These are phyloP conservation scores for Ceriagrion tenellum DNA, from an alignment of 2,888 invertebrate genomes.

Conservation along the genomic window DNA sequence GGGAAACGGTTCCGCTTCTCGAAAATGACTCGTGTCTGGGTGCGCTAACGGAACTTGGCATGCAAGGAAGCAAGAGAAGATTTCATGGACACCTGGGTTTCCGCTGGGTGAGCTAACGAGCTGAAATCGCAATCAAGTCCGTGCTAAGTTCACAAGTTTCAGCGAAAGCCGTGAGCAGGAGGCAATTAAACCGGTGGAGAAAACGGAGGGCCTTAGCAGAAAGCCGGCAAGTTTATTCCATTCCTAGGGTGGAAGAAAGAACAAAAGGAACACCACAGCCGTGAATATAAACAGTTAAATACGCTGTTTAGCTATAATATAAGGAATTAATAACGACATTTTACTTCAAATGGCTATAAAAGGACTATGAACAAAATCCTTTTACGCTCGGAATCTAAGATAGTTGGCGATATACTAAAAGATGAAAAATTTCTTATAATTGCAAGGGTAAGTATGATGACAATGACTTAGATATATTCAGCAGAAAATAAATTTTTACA, in stretches of 20 bases:
- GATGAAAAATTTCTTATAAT: too few relatives aligned
- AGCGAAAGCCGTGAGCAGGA: neutral
- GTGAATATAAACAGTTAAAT: neutral
- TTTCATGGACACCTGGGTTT: conserved; percentile 18
- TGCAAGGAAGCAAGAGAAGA: neutral
- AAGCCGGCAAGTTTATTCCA: neutral
- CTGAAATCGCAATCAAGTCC: conserved; percentile 11
- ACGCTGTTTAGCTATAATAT: neutral
- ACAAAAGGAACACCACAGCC: neutral
- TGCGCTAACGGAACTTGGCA: conserved; percentile 22
- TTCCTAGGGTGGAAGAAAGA: neutral
- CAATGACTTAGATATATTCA: too few relatives aligned
- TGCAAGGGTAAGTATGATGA: too few relatives aligned
- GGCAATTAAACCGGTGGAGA: neutral
- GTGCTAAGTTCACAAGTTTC: neutral
- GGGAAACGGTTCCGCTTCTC: neutral
- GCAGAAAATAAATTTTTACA: too few relatives aligned
- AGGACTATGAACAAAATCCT: neutral
- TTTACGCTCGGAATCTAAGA: too few relatives aligned
- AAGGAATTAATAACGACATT: neutral
- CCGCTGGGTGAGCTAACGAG: conserved; percentile 15
- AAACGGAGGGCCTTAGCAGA: neutral
- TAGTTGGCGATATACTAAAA: too few relatives aligned
- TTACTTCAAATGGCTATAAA: neutral
- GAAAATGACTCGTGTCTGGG: neutral